Conservation (phyloP, 2,888 invertebrate species). For the Mesopsocus fuscifrons region DNA sequence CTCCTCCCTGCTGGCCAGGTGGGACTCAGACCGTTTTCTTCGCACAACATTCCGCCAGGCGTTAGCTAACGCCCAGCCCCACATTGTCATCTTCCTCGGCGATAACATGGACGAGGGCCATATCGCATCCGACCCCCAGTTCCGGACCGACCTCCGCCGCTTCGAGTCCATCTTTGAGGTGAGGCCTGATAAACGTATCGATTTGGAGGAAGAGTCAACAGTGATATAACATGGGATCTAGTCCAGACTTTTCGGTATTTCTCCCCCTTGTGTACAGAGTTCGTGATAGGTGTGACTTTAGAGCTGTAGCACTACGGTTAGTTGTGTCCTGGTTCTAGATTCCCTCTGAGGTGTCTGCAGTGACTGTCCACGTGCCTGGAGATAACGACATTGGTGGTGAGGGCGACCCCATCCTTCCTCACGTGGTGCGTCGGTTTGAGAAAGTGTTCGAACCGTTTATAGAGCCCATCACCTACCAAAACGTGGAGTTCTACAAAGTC, state of each 20-base stretch:
- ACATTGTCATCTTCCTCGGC: slow-evolving; percentile 76
- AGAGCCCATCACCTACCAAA: slow-evolving; percentile 17
- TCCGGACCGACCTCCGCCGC: slow-evolving; percentile 25
- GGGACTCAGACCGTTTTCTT: slow-evolving; percentile 83
- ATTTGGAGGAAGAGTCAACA: too few species aligned
- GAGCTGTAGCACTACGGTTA: too few species aligned
- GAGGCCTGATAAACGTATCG: slow-evolving; percentile 7
- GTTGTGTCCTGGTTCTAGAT: too few species aligned
- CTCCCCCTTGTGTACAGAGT: too few species aligned
- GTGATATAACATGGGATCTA: too few species aligned
- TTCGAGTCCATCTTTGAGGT: slow-evolving; percentile 3
- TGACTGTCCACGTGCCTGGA: slow-evolving; percentile 79
- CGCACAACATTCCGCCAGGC: slow-evolving; percentile 58
- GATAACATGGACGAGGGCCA: slow-evolving; percentile 93
- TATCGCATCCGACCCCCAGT: slow-evolving; percentile 48
- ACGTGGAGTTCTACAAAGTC: slow-evolving; percentile 53
- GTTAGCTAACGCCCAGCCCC: slow-evolving; percentile 49
- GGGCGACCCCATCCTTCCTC: slow-evolving; percentile 38
- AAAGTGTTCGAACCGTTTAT: slow-evolving; percentile 52
- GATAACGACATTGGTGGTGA: slow-evolving; percentile 98
- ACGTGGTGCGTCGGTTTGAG: slow-evolving; percentile 54
- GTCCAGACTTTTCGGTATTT: too few species aligned
- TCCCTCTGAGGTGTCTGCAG: slow-evolving; percentile 27
- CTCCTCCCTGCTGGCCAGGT: slow-evolving; percentile 50
- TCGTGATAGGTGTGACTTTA: too few species aligned